Base-by-base conservation (phyloP, 2,888 invertebrate genomes). In the Lithophane socia region DNA sequence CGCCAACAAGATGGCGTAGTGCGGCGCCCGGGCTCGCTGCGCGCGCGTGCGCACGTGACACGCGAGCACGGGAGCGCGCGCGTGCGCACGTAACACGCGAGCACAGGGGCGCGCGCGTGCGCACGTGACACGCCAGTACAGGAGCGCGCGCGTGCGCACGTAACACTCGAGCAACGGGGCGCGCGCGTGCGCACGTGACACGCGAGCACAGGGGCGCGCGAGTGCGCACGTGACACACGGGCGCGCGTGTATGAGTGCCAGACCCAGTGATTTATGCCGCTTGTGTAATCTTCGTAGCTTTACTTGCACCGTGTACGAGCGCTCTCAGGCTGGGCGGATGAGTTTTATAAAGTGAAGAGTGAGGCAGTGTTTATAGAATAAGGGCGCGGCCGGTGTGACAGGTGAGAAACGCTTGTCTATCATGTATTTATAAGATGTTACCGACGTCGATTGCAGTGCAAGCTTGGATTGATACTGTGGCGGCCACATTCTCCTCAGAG, bases 1-100 rank as follows among this genome's bases (percentile, higher is more conserved):
- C 91, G 98, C 98, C 91, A 99, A 99, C 97, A 99, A 99, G 97
- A 99, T 99, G 98, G 98, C 98, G 88, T 60, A 60, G 47, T 3
- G 56, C 68, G 1, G 16, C n/a, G 16, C 56, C 44, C 13, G 56
- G 4, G 56, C 58, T 24, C 24, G 16, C n/a, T 13, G 42, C 8
- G 21, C 47, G 44, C 54, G 42, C n/a, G n/a, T 18, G 7, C 42
- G 21, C 66, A 58, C 58, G 58, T 58, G 58, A 58, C 18, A 5
- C 42, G 47, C 61, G 42, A 10, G 29, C 52, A 18, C 49, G 13
- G 49, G 37, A 37, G 42, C 37, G 37, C 37, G 37, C 37, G 37
- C 37, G 37, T 37, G 37, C 37, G 37, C 37, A 52, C 64, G 49
- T 44, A 10, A 44, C 44, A 44, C 44, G 44, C 37, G 37, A 37